Evolutionary conservation across 2,113 vertebrate species (phyloP).

Genomic region (Oryzias woworae): DNA sequence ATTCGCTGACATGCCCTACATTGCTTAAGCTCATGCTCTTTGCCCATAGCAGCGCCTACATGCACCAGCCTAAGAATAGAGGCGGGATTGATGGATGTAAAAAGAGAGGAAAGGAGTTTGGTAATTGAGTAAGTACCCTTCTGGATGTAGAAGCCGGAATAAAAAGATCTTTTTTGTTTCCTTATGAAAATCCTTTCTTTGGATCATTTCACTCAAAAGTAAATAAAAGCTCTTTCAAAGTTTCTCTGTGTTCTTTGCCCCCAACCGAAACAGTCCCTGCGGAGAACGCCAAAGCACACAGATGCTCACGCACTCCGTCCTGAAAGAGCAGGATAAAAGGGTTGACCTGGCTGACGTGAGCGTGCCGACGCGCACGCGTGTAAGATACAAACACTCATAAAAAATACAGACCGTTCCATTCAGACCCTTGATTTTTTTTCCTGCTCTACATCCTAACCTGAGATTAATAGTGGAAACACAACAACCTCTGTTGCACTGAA

Average conservation of each 20-base stretch:
- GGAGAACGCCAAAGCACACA: constrained; percentile 65
- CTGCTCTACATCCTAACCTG: constrained; percentile 37
- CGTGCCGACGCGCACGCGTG: constrained; percentile 26
- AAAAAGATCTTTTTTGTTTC: constrained; percentile 30
- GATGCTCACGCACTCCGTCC: constrained; percentile 60
- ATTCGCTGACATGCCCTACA: constrained; percentile 63
- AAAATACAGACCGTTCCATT: constrained; percentile 63
- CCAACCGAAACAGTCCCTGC: constrained; percentile 70
- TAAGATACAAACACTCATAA: constrained; percentile 52
- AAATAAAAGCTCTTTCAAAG: constrained; percentile 79
- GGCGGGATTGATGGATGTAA: constrained; percentile 58
- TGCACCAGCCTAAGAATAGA: constrained; percentile 77
- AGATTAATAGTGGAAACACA: constrained; percentile 62
- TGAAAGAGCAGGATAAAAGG: constrained; percentile 72
- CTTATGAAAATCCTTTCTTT: constrained; percentile 67
- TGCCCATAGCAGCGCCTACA: constrained; percentile 58
- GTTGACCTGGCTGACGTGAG: constrained; percentile 62
- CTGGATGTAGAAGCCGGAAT: constrained; percentile 64
- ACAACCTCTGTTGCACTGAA: constrained; percentile 52
- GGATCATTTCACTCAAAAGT: constrained; percentile 78
- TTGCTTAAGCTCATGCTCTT: constrained; percentile 63
- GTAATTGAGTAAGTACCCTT: constrained; percentile 77
- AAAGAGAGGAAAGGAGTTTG: constrained; percentile 53
- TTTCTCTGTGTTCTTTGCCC: constrained; percentile 63
- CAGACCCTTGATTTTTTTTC: constrained; percentile 20